Base-by-base conservation (phyloP, 2,888 invertebrate species). In the Leptopilina syphax region DNA sequence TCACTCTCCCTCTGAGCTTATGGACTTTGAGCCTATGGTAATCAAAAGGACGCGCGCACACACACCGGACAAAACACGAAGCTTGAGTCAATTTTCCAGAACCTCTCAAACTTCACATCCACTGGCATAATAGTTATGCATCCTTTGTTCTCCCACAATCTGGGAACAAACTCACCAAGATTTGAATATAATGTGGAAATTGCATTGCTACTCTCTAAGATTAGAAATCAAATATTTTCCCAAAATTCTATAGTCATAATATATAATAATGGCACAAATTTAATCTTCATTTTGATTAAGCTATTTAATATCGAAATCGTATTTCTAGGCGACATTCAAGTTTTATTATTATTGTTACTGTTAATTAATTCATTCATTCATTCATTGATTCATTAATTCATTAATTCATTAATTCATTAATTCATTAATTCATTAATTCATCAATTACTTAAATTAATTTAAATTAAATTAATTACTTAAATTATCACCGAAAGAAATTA, bases 51-150 rank as follows among this genome's bases (percentile, higher is more conserved):
- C 70, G 34, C 27, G 27, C 70, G n/a, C 50, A 50, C 34, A 50
- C 34, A 8, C 13, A 70, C 70, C 27, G 70, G 70, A 70, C 70
- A 70, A 70, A 70, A 70, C 70, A 70, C 27, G 27, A 50, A 54
- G 54, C 70, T 54, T 70, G 54, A 70, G 70, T 54, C 70, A 54
- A 70, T 70, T 70, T 70, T 70, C 70, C 70, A 34, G 54, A 27
- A 6, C 27, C 50, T 70, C 70, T 27, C 50, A 50, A 70, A 70
- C 70, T 70, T 54, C 79, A 76, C 79, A 79, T 81, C 83, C 79
- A 79, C 79, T 80, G 82, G 82, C 82, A 76, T 79, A 82, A 80
- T 84, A 84, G 82, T 83, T 82, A 81, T 80, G 81, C 79, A 63
- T 80, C 80, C 81, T 83, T 84, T 84, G 84, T 84, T 84, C 79